A percentile compares a stretch with the other conserved stretches of the same genome.
Evolutionary conservation across 1,140 invertebrate genomes (phyloP).

Genomic region (Drosophila persimilis): DNA sequence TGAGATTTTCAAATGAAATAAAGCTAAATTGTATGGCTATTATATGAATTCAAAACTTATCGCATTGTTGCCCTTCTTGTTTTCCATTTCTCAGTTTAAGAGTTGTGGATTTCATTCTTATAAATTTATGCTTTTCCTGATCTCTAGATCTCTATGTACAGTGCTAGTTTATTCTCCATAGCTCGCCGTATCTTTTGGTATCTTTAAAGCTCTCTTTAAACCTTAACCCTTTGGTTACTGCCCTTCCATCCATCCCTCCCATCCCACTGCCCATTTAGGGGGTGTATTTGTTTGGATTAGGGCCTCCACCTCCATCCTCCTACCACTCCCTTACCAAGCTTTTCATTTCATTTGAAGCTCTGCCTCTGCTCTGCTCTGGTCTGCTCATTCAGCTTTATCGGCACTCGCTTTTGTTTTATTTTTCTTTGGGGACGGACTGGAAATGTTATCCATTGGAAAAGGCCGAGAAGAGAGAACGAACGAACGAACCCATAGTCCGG

Average conservation of each 20-base stretch:
- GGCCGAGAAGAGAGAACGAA: too few relatives aligned
- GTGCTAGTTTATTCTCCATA: too few relatives aligned
- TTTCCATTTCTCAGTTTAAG: too few relatives aligned
- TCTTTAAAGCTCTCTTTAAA: neutral
- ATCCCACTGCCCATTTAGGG: slow-evolving; percentile 31
- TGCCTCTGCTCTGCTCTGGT: slow-evolving; percentile 20
- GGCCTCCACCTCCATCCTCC: neutral
- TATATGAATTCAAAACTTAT: too few relatives aligned
- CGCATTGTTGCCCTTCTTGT: neutral
- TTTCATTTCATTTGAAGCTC: slow-evolving; percentile 18
- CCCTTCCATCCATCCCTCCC: slow-evolving; percentile 2
- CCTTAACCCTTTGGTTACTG: neutral
- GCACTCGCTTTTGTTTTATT: slow-evolving; percentile 57
- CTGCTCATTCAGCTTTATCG: slow-evolving; percentile 33
- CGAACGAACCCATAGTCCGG: neutral
- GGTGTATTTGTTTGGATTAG: slow-evolving; percentile 64
- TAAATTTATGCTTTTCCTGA: too few relatives aligned
- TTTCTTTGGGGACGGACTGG: slow-evolving; percentile 51
- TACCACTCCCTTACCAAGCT: neutral
- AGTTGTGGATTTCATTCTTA: too few relatives aligned
- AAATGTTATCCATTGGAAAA: slow-evolving; percentile 56
- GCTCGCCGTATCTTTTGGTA: too few relatives aligned
- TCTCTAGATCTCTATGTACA: too few relatives aligned
- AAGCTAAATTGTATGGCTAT: too few relatives aligned
- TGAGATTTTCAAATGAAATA: too few relatives aligned